Evolutionary conservation across 37 sponge, comb jelly and placozoan species (phyloP).

Genomic region (Theonella swinhoei): DNA sequence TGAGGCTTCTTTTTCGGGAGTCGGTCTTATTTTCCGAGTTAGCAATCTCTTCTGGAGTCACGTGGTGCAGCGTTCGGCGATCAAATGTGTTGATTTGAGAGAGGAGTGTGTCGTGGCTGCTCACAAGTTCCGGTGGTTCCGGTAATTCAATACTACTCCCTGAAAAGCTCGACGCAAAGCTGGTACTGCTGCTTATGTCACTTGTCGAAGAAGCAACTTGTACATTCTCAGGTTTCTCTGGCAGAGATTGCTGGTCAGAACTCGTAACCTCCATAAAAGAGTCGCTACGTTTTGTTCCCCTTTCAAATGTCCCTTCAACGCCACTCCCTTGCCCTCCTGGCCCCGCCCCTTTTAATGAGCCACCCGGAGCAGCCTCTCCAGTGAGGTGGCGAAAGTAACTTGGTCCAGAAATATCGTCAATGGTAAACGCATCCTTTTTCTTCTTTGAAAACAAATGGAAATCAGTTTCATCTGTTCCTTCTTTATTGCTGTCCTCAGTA

Average conservation of each 20-base stretch:
- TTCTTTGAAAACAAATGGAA: neutral
- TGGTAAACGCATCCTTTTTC: neutral
- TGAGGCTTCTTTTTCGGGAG: neutral
- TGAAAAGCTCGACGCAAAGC: neutral
- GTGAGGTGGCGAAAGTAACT: constrained; percentile 38
- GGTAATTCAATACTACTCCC: constrained; percentile 9
- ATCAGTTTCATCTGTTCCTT: neutral
- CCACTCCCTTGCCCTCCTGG: neutral
- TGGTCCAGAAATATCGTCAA: constrained; percentile 42
- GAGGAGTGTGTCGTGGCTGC: constrained; percentile 8
- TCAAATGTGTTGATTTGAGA: constrained; percentile 37
- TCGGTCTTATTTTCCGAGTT: neutral
- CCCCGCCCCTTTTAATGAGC: neutral
- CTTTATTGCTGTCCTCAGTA: neutral
- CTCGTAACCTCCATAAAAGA: neutral
- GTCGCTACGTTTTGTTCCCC: neutral
- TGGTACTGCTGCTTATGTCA: neutral
- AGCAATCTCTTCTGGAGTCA: constrained; percentile 5
- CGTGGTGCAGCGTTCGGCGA: constrained; percentile 24
- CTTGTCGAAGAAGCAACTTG: neutral
- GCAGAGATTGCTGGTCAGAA: neutral
- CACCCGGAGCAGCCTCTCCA: constrained; percentile 12
- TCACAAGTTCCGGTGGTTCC: neutral
- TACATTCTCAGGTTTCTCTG: neutral
- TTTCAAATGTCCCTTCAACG: neutral